A percentile compares a stretch with the other conserved stretches of the same genome.
Evolutionary conservation across 2,797 vertebrate species (phyloP).

Genomic region (Mycteria americana): DNA sequence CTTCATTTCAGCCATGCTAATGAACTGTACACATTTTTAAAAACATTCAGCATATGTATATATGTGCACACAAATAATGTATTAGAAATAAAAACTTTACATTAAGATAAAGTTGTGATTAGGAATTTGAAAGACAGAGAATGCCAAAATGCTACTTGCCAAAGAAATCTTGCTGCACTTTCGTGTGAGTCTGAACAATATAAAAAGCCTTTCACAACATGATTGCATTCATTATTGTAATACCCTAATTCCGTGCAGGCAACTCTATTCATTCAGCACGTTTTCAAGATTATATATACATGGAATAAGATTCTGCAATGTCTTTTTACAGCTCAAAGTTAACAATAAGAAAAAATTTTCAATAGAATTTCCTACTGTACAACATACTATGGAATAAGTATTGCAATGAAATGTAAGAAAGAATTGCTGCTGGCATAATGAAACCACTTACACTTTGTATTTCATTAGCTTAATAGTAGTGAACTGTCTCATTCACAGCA

Average conservation of each 20-base stretch:
- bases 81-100: background rate
- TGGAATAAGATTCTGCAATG: background rate
- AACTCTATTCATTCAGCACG: slow-evolving; percentile 20
- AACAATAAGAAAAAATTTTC: slow-evolving; percentile 1
- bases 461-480: slow-evolving; percentile 51
- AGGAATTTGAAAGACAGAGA: background rate
- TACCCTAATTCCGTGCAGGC: background rate
- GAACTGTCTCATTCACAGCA: slow-evolving; percentile 17
- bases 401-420: slow-evolving; percentile 20
- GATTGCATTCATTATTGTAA: slow-evolving; percentile 43
- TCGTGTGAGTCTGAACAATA: background rate
- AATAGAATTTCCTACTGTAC: slow-evolving; percentile 27
- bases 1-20: background rate
- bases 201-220: slow-evolving; percentile 38
- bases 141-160: background rate
- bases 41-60: background rate
- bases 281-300: slow-evolving; percentile 26
- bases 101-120: background rate
- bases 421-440: slow-evolving; percentile 38
- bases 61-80: background rate
- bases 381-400: background rate
- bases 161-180: background rate
- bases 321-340: slow-evolving; percentile 18
- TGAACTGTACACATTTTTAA: background rate
- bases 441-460: slow-evolving; percentile 39